Evolutionary conservation across 1,140 invertebrate species (phyloP), one percentile per base, ranked within the genome.

Genomic region (Scaptomyza hsui): DNA sequence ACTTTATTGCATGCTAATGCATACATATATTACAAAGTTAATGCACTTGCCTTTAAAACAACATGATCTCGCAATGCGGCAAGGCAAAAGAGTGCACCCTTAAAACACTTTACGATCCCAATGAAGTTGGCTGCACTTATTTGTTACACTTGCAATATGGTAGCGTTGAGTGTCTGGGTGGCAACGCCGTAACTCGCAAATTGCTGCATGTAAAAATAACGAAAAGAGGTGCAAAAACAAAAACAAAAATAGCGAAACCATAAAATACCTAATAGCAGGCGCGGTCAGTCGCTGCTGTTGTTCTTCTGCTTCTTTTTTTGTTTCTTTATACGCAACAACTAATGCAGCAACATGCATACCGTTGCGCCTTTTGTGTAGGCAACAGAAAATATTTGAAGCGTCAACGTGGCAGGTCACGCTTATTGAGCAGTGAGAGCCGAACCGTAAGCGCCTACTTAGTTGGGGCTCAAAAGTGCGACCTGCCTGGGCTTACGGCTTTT

Each of bases 401-500:
- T 76, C 74, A 75, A 78, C 75, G 75, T 75, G 78, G 68, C 78
- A 85, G 75, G 80, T 85, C 80, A 79, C 67, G 82, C 82, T 88
- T 88, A 65, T 71, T 57, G 61, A 45, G 39, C 39, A 51, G 19
- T 19, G 19, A 45, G 26, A 32, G 16, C 42, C 41, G 26, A 42
- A 2, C 16, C 16, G 5, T 4, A 47, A 2, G 44, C 48, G 26
- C 39, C 48, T 45, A 42, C 18, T 45, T 44, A 42, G n/a, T 32
- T 3, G 15, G 64, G 61, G 48, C 72, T 67, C 53, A 48, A 86
- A 75, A 72, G 70, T 75, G 29, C 52, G 56, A 63, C 26, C 35
- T 42, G 63, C n/a, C 44, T 15, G 6, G 29, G 12, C 18, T 44
- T 49, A 72, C 24, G 26, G 49, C 44, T 15, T 51, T 48, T 26